These are phyloP conservation scores for Sinelater perroti DNA, from an alignment of 2,888 invertebrate species.

Conservation along the genomic window DNA sequence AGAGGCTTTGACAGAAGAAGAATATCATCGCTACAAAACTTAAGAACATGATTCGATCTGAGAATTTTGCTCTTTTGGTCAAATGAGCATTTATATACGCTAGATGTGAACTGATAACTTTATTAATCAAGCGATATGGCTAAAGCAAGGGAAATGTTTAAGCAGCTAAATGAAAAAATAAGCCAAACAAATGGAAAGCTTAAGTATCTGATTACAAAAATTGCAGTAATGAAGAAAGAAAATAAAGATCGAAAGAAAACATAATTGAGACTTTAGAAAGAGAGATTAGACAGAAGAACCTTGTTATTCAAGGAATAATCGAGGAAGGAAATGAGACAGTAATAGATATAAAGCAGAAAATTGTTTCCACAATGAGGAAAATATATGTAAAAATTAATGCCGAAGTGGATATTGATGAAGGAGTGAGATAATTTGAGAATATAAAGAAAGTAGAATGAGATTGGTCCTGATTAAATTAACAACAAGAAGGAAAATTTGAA, in stretches of 20 bases:
- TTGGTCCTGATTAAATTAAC: neutral
- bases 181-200: no score
- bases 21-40: no score
- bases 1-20: no score
- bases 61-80: no score
- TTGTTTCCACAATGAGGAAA: neutral
- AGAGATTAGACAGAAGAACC: neutral
- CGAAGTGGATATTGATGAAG: neutral
- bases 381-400: neutral
- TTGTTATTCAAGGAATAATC: neutral
- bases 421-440: neutral
- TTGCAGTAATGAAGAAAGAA: no score
- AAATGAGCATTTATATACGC: no score
- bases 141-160: no score
- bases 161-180: no score
- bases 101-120: no score
- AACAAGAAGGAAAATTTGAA: neutral
- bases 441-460: neutral
- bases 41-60: no score
- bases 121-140: no score
- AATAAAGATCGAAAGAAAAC: neutral
- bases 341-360: conserved; percentile 3
- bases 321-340: neutral
- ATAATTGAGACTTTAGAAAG: neutral
- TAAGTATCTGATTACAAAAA: no score